Evolutionary conservation across 2,797 vertebrate species (phyloP).

Genomic region (Staurois parvus): DNA sequence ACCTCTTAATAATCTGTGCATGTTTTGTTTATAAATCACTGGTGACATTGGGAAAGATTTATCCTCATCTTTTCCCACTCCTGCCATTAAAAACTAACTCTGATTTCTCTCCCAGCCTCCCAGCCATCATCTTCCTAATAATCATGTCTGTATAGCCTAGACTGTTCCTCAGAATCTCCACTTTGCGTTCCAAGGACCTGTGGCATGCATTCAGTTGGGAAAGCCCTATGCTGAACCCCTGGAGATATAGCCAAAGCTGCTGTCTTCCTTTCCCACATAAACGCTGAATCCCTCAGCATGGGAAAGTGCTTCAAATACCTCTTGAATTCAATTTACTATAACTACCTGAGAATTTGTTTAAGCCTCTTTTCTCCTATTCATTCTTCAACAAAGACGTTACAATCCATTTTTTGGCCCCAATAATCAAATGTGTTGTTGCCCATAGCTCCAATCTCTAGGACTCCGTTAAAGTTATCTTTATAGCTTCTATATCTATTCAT

Average conservation of each 20-base stretch:
- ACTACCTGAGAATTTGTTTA: not conserved
- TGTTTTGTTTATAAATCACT: conserved; percentile 6
- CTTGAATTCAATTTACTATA: conserved; percentile 1
- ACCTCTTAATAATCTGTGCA: not conserved
- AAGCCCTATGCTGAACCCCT: not conserved
- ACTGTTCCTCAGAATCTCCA: not conserved
- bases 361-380: not conserved
- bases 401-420: not conserved
- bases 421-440: too few species aligned
- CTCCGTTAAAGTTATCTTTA: too few species aligned
- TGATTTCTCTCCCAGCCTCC: not conserved
- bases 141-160: not conserved
- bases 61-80: conserved; percentile 1
- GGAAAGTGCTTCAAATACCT: conserved; percentile 1
- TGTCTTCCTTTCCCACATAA: conserved; percentile 2
- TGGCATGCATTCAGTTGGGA: not conserved
- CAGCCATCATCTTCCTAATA: not conserved
- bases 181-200: conserved; percentile 1
- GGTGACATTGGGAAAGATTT: not conserved
- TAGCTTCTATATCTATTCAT: too few species aligned
- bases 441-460: too few species aligned
- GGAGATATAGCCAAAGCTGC: not conserved
- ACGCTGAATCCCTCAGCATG: not conserved
- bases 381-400: not conserved
- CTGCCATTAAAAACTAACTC: not conserved